Evolutionary conservation across 1,140 invertebrate species (phyloP).

Genomic region (Homalodisca vitripennis): DNA sequence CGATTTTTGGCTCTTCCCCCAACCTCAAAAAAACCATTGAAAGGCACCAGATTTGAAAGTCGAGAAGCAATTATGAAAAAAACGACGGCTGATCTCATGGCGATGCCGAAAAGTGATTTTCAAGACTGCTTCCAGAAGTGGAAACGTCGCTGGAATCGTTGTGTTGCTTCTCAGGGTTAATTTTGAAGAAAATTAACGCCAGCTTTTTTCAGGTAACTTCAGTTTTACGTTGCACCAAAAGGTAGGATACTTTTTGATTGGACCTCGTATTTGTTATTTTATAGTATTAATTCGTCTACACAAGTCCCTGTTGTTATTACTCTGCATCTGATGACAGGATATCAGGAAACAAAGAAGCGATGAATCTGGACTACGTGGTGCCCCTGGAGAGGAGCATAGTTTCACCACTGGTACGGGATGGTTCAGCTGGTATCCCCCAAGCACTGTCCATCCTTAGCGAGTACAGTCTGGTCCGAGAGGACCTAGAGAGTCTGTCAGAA

Average conservation of each 20-base stretch:
- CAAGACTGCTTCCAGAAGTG: no score
- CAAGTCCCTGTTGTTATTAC: conserved; percentile 6
- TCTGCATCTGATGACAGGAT: conserved; percentile 54
- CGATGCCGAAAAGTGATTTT: no score
- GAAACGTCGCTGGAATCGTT: no score
- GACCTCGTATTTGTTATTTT: background rate
- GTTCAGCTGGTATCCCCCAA: conserved; percentile 67
- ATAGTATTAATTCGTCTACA: background rate
- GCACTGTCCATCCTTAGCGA: conserved; percentile 75
- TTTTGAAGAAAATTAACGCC: no score
- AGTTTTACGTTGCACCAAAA: no score
- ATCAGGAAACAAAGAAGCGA: conserved; percentile 71
- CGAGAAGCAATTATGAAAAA: no score
- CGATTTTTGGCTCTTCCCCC: no score
- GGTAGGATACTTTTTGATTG: background rate
- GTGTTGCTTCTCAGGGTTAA: no score
- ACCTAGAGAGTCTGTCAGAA: conserved; percentile 85
- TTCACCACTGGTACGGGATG: conserved; percentile 67
- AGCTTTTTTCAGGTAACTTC: no score
- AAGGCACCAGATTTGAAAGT: no score
- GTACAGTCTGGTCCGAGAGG: conserved; percentile 87
- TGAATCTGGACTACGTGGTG: conserved; percentile 81
- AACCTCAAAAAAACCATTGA: no score
- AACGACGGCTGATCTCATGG: no score
- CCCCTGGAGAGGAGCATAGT: conserved; percentile 70